Base-by-base conservation (phyloP, 2,113 vertebrate species). In the Lampris incognitus region DNA sequence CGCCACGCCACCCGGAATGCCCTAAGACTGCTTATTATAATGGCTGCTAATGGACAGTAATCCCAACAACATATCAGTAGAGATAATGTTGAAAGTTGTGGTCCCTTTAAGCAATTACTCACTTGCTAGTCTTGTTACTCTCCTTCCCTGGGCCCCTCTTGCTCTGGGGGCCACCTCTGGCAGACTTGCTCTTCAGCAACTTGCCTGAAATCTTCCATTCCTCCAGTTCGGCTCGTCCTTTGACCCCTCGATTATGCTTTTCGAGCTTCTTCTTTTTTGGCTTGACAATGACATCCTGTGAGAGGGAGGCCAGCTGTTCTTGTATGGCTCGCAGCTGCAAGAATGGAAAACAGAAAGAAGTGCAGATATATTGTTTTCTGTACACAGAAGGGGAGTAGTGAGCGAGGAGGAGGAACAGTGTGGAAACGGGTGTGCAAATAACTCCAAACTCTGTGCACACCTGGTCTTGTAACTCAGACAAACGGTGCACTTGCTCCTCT, bases 391-490 rank as follows among this genome's bases (percentile, higher is more conserved):
- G 24, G 24, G 24, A 24, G 24, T 24, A 24, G 24, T 24, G 24
- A 24, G 24, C 24, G 24, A 24, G 24, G 24, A 24, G 24, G 24
- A 24, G 24, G 24, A 24, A 24, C 24, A 24, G 24, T 24, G 24
- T 24, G 24, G 24, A 24, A 24, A 24, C 24, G 24, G 24, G 24
- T 24, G 24, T 24, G 24, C 24, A 24, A 24, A 24, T 24, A 24
- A 24, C 24, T 24, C 24, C 24, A 24, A 94, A 93, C 82, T 95
- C 93, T n/a, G 94, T 95, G 88, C 94, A 94, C 72, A 98, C 97
- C 94, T 98, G 97, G 75, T 98, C 97, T 92, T 98, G 97, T 6
- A 98, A 88, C 87, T 98, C 96, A 0, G 97, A 96, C 82, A 98
- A 60, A 3, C 97, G 95, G 68, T 98, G 96, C 1, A 96, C 97